Base-by-base conservation (phyloP, 2,797 vertebrate genomes). In the Neostethus bicornis region DNA sequence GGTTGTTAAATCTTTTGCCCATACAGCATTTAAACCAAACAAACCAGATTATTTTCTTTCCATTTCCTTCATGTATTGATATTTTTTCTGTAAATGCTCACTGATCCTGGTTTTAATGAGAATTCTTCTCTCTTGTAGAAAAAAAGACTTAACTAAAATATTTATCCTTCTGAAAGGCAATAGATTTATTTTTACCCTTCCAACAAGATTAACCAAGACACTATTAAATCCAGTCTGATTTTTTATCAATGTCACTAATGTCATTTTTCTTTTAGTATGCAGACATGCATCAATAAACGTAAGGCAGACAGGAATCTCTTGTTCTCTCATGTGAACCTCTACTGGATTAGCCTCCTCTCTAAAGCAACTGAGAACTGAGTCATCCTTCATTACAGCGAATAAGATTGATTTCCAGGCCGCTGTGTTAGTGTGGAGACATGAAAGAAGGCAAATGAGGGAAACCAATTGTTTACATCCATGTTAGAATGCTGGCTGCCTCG, bases 321-420 rank as follows among this genome's bases (percentile, higher is more conserved):
- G 20, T 45, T 14, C 26, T 17, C 31, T 45, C 8, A 21, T 29
- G 6, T 29, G 43, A 25, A 4, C 49, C 25, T 52, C 50, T 25
- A 31, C 42, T 28, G 8, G 38, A 43, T n/a, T 46, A 48, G 43
- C 38, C 32, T 41, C 23, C 17, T 28, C 28, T 51, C 23, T n/a
- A 35, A 51, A 24, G 16, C 21, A 39, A 34, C 42, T 56, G 52
- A 51, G 47, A 51, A 39, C 35, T 34, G 47, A 69, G 52, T 51
- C 59, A 47, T 69, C 52, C 52, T 55, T 57, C 47, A 47, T 31
- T 62, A 32, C 4, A 37, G 34, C 9, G 11, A 17, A 61, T 34
- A 35, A 16, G 38, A 69, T 57, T 56, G 58, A 69, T 57, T 62
- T 62, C 35, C 52, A 42, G 47, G 32, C 57, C 65, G 55, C 48